phyloP scores from a whole-genome alignment of 2,888 invertebrate species.

The Zaprionus bogoriensis region DNA sequence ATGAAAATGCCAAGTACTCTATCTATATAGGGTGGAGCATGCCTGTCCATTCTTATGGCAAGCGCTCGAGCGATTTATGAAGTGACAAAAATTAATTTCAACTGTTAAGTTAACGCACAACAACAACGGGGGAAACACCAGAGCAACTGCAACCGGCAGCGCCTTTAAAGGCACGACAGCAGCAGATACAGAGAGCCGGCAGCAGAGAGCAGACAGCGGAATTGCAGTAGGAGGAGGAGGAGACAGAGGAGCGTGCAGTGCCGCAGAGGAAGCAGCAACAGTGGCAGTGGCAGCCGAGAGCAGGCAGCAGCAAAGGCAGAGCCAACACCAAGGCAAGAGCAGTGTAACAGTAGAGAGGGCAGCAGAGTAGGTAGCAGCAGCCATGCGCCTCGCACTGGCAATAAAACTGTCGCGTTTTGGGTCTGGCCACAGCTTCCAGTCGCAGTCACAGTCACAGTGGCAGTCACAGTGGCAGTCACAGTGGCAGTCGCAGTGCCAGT shows the following conservation, averaged over 20 bases:
- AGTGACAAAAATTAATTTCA: slow-evolving; percentile 83
- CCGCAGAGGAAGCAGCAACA: too few relatives aligned
- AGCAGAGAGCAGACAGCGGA: too few relatives aligned
- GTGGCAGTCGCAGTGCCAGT: slow-evolving; percentile 36
- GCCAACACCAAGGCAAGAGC: too few relatives aligned
- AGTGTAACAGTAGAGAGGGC: slow-evolving; percentile 19
- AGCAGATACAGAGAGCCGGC: slow-evolving; percentile 44
- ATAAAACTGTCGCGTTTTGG: slow-evolving; percentile 4
- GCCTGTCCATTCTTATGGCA: slow-evolving; percentile 4
- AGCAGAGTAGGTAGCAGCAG: not conserved
- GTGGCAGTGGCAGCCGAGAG: slow-evolving; percentile 28
- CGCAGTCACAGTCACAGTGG: slow-evolving; percentile 35
- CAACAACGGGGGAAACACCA: slow-evolving; percentile 33
- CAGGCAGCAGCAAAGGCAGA: slow-evolving; percentile 27
- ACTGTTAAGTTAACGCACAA: slow-evolving; percentile 76
- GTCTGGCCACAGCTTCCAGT: too few relatives aligned
- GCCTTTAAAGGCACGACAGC: slow-evolving; percentile 63
- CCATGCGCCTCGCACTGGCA: slow-evolving; percentile 12
- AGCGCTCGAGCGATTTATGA: slow-evolving; percentile 70
- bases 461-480: slow-evolving; percentile 22
- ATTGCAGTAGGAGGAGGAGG: too few relatives aligned
- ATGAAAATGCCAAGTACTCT: not conserved
- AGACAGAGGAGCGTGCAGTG: too few relatives aligned
- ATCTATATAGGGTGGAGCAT: not conserved
- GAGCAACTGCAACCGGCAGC: slow-evolving; percentile 44